Base-by-base conservation (phyloP, 2,113 vertebrate species). In the Passer domesticus region DNA sequence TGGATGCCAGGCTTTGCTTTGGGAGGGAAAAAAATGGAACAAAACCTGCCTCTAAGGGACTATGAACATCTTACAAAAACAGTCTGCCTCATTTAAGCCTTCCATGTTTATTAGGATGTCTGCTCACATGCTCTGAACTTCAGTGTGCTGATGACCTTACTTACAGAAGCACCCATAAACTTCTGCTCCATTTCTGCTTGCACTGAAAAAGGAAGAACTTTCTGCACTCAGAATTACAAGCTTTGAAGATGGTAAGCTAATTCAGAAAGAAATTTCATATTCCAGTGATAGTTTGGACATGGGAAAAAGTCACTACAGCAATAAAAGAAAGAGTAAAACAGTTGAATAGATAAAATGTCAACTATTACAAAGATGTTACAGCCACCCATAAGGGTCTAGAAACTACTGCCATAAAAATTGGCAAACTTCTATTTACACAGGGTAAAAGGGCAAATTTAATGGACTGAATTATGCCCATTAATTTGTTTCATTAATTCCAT, bases 381-480 rank as follows among this genome's bases (percentile, higher is more conserved):
- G 63, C 23, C 30, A 81, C 44, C 25, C 72, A 43, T 30, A 35
- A 78, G 14, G 13, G 50, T 92, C 83, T 70, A 91, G 52, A 92
- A 91, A 78, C 22, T 75, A 21, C 33, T 87, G 16, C 30, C 30
- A 89, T 92, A 81, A 91, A 87, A 89, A 68, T 21, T 22, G 46
- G 58, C 44, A 44, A 75, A 79, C 55, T 85, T 75, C 35, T 93
- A 83, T 86, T 83, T 77, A 90, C 41, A 39, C 3, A 15, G 70
- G 67, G 77, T 73, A 88, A 93, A 93, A 83, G 41, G 63, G 37
- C 25, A 91, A 79, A 73, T 85, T 85, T 91, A 87, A 95, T 85
- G 30, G 35, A 76, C 47, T 33, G 14, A 30, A 91, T 83, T 88
- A 83, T 83, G 49, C 13, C 25, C 44, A 79, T 79, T 87, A 79